Conservation (phyloP, 2,888 invertebrate species). For the Cyclophora albipunctata region DNA sequence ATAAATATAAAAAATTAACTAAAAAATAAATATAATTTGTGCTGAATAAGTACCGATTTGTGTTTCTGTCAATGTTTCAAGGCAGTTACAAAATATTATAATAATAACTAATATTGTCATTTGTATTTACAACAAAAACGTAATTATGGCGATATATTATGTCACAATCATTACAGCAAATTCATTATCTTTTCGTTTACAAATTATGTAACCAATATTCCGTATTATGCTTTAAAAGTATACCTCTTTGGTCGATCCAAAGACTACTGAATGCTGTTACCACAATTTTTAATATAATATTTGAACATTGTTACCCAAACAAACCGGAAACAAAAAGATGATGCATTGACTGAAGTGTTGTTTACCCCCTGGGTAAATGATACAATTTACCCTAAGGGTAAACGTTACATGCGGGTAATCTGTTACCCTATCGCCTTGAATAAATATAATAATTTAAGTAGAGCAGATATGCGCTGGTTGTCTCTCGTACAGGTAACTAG, state of each 20-base stretch:
- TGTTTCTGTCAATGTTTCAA: slow-evolving; percentile 17
- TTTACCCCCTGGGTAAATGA: too few relatives aligned
- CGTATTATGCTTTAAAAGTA: too few relatives aligned
- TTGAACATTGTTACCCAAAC: too few relatives aligned
- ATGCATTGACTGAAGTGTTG: too few relatives aligned
- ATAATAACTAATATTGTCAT: slow-evolving; percentile 1
- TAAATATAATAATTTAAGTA: slow-evolving; percentile 24
- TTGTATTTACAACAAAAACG: slow-evolving; percentile 9
- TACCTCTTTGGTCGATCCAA: too few relatives aligned
- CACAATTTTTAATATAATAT: too few relatives aligned
- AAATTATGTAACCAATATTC: neutral
- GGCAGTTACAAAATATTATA: slow-evolving; percentile 14
- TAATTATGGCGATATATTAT: slow-evolving; percentile 2
- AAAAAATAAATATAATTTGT: slow-evolving; percentile 50
- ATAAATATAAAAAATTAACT: slow-evolving; percentile 45
- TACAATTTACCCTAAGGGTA: too few relatives aligned
- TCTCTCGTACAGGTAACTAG: slow-evolving; percentile 46
- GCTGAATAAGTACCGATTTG: slow-evolving; percentile 64
- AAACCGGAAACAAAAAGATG: too few relatives aligned
- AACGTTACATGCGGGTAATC: neutral
- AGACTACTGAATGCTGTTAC: too few relatives aligned
- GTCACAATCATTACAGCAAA: too few relatives aligned
- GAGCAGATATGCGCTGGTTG: slow-evolving; percentile 30
- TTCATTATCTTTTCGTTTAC: neutral
- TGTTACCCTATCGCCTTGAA: slow-evolving; percentile 1